Base-by-base conservation (phyloP, 2,797 vertebrate species). In the Xiphophorus birchmanni region DNA sequence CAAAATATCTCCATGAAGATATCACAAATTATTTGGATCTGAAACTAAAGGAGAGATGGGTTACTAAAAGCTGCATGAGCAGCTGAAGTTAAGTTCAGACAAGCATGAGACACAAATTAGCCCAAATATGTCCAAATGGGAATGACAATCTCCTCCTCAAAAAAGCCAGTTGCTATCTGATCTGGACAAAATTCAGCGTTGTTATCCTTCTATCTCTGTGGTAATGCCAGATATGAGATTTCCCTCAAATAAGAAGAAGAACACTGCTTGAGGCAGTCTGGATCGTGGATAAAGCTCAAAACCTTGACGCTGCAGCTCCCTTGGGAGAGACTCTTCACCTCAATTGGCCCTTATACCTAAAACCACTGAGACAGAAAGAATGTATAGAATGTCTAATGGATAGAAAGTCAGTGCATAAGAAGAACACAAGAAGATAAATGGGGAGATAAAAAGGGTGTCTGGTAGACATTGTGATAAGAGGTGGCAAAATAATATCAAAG, bases 221-320 rank as follows among this genome's bases (percentile, higher is more conserved):
- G 92, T 92, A 91, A 93, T 92, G 84, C 88, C 90, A 90, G 93
- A 91, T 89, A 87, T 84, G 89, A 92, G 91, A 90, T 91, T 86
- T 83, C 80, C 83, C 80, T 87, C 78, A 82, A 88, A 93, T 89
- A 89, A 91, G 92, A 86, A 74, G 82, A 90, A 86, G 87, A 88
- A 54, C 47, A 12, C 81, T 77, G 84, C 92, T 93, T 85, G 87
- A 90, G 91, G 89, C 88, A 37, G 77, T 90, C 84, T 87, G 40
- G 87, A 90, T 94, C 82, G 85, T 86, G 80, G 86, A 76, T 88
- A 87, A 88, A 89, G 86, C 91, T 91, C 88, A 82, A 89, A 87
- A 90, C 88, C 87, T 84, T 74, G 86, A 91, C 26, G 73, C 91
- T 86, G 76, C 26, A 40, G 83, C 85, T 80, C 91, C 74, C 87